Base-by-base conservation (phyloP, 2,113 vertebrate genomes). In the Proteles cristata region DNA sequence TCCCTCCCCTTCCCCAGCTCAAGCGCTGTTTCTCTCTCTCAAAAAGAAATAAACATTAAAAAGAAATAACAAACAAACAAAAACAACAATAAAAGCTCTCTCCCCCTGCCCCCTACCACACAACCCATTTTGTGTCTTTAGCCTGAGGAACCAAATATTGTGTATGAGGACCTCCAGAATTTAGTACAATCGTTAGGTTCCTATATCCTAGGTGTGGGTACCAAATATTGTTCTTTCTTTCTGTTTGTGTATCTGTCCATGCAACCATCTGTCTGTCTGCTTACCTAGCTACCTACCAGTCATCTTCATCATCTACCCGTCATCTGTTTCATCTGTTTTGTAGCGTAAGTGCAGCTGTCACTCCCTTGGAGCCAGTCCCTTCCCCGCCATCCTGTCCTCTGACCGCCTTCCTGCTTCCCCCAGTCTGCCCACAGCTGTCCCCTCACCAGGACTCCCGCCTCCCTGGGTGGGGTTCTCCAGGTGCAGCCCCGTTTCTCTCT, bases 81-180 rank as follows among this genome's bases (percentile, higher is more conserved):
- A 94, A 94, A 87, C 28, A 73, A 50, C n/a, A 74, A 43, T 43
- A 48, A 76, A 89, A 80, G 55, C 39, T 19, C 28, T 45, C 25
- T 87, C 45, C 45, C 16, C 73, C 15, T 0, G 16, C 19, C 31
- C 77, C 65, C 81, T 93, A 58, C 21, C 31, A 53, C 16, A 65
- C 45, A 93, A 31, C 11, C 66, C 91, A 17, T 86, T n/a, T 89
- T 88, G 53, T 89, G 68, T 96, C 25, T 93, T 97, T 94, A 92
- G 89, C 43, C 28, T 90, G 82, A 97, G 93, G 39, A 89, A 93
- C 6, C 10, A 94, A 58, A 76, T 50, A 45, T 0, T 66, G 33
- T 96, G 11, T 76, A 31, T 33, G 63, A 88, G 58, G 76, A 81
- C n/a, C 16, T 74, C 7, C 23, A 94, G 74, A 45, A 11, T 33